Evolutionary conservation across 1,140 invertebrate genomes (phyloP).

Genomic region (Acarapis woodi): DNA sequence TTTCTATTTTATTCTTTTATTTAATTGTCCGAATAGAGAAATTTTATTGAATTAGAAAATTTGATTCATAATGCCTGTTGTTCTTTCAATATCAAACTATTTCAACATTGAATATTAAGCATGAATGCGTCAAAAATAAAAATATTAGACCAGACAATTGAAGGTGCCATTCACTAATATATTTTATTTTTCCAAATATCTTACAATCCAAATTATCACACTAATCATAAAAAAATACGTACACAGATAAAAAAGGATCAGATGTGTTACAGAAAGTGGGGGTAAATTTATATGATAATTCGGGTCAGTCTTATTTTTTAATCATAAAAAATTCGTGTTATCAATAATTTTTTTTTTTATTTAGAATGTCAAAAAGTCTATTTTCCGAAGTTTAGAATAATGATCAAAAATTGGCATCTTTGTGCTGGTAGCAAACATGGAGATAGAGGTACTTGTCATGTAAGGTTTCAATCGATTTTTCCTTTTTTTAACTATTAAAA

Average conservation of each 20-base stretch:
- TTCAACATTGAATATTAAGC: too few relatives aligned
- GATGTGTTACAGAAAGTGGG: conserved; percentile 25
- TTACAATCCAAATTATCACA: too few relatives aligned
- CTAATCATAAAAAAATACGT: not conserved
- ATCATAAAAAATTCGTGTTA: not conserved
- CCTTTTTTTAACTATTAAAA: not conserved
- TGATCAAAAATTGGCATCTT: conserved; percentile 44
- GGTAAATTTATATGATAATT: conserved; percentile 29
- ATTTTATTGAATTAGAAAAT: too few relatives aligned
- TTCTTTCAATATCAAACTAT: too few relatives aligned
- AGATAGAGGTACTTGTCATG: conserved; percentile 12
- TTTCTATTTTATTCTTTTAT: too few relatives aligned
- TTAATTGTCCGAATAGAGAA: too few relatives aligned
- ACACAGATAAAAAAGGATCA: conserved; percentile 14
- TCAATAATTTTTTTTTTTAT: too few relatives aligned
- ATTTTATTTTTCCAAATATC: conserved; percentile 1
- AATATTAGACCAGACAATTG: not conserved
- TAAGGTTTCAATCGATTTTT: conserved; percentile 1
- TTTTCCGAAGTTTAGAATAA: conserved; percentile 27
- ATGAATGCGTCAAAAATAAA: conserved; percentile 2
- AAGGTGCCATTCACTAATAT: not conserved
- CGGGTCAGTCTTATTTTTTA: not conserved
- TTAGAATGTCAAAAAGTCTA: conserved; percentile 17
- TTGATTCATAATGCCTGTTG: too few relatives aligned
- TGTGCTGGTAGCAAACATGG: conserved; percentile 47